Evolutionary conservation across 2,888 invertebrate species (phyloP), one percentile per base, ranked within the genome.

Genomic region (Sepioteuthis lessoniana): DNA sequence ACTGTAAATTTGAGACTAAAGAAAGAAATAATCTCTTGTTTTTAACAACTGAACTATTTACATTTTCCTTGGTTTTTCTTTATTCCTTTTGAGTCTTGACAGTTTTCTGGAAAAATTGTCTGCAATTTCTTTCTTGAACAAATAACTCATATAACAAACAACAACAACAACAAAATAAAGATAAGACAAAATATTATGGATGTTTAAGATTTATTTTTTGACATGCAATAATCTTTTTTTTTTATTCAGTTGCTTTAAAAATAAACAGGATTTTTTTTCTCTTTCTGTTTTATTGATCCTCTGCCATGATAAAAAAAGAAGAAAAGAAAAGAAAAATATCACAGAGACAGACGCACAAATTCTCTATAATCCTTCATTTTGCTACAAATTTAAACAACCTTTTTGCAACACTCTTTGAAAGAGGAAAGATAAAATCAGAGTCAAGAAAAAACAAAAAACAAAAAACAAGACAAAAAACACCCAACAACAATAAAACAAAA

Each of bases 301-400:
- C n/a, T 35, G 76, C 3, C 16, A 76, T 0, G 25, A 35, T 76
- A 76, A 76, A 76, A 76, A 1, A 60, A 76, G n/a, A 16, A 76
- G 0, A 76, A 76, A 76, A 1, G 31, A 76, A 76, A 16, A 76
- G 0, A 55, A 25, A 55, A 55, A 19, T 55, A 55, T 76, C 76
- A n/a, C n/a, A 76, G 76, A 76, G 76, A 76, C 76, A 16, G 76
- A 10, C 13, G 19, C 16, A 76, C n/a, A n/a, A n/a, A 76, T 76
- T 76, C 76, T 76, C 35, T 35, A 76, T 76, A 76, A 76, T 76
- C 76, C 76, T 76, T n/a, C 16, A n/a, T 13, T 76, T n/a, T 76
- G n/a, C 76, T n/a, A 76, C 13, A 76, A 76, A 76, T n/a, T 76
- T 76, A 76, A 76, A n/a, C 76, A n/a, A n/a, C 76, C 76, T 76